Base-by-base conservation (phyloP, 2,888 invertebrate species). In the Drosophila dives region DNA sequence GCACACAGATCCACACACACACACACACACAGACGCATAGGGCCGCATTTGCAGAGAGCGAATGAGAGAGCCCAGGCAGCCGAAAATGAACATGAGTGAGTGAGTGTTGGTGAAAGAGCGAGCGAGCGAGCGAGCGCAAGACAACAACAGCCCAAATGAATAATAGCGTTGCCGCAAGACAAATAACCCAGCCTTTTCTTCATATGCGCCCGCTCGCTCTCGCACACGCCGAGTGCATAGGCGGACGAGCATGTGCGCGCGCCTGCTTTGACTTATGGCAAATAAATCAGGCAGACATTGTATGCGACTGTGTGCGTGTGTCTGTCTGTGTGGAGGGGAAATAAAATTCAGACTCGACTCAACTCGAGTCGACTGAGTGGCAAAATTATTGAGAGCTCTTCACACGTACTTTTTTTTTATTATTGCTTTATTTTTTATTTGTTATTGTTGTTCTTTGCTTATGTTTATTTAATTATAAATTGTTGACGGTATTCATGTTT, bases 141-240 rank as follows among this genome's bases (percentile, higher is more conserved):
- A 72, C 72, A 63, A 78, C 75, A 70, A 80, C 76, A 73, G 72
- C 75, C 81, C 78, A 88, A 91, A 92, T 92, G 92, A 92, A 91
- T 92, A 91, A 92, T 92, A 92, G 92, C 91, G 91, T 86, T 91
- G 86, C 90, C 90, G 88, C 78, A 92, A 92, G 92, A 90, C 91
- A 92, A 92, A 92, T 92, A 92, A 92, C 92, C 92, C 92, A 92
- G 90, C 92, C 92, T 92, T 91, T 90, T 91, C 84, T 88, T 86
- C 80, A 72, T 82, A 66, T 68, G 62, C 75, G 51, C 58, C 40
- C 62, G 64, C 81, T 68, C 75, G 62, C 75, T 75, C 83, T 74
- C 49, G 63, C 77, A 42, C 70, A 50, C 65, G 42, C 61, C 20
- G 55, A 56, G 66, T 74, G 58, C 50, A 54, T 63, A 51, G 60